A percentile compares a stretch with the other conserved stretches of the same genome.
These are phyloP conservation scores for Arnoldichthys spilopterus DNA, from an alignment of 2,797 vertebrate species.

Conservation along the genomic window DNA sequence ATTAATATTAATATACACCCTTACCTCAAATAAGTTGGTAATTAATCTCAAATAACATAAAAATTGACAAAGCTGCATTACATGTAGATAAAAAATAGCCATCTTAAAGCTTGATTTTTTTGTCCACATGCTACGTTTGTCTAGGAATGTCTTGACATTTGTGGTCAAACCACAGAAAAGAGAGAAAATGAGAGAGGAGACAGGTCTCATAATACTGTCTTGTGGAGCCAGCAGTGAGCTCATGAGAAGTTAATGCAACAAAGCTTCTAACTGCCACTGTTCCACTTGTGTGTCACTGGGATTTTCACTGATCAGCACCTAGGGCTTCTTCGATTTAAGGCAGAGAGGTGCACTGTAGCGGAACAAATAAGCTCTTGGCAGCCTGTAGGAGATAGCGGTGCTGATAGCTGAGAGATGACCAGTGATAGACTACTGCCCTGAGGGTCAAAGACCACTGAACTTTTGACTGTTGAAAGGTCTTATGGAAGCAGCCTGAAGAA, in stretches of 20 bases:
- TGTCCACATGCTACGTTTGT: background rate
- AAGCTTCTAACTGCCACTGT: slow-evolving; percentile 23
- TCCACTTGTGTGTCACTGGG: slow-evolving; percentile 38
- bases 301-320: slow-evolving; percentile 46
- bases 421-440: slow-evolving; percentile 42
- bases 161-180: background rate
- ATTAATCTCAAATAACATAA: too few species aligned
- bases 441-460: slow-evolving; percentile 33
- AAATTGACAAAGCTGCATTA: background rate
- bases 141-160: background rate
- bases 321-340: slow-evolving; percentile 37
- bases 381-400: slow-evolving; percentile 27
- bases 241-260: slow-evolving; percentile 29
- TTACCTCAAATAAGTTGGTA: background rate
- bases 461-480: slow-evolving; percentile 24
- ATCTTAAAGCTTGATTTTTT: background rate
- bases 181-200: background rate
- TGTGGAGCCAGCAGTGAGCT: background rate
- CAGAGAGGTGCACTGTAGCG: slow-evolving; percentile 29
- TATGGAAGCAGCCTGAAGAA: slow-evolving; percentile 3
- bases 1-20: too few species aligned
- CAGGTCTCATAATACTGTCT: slow-evolving; percentile 11
- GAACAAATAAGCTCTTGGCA: slow-evolving; percentile 46
- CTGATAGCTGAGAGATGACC: slow-evolving; percentile 48
- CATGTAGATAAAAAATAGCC: background rate